Conservation (phyloP, 2,888 invertebrate genomes). For the Ochropleura leucogaster region DNA sequence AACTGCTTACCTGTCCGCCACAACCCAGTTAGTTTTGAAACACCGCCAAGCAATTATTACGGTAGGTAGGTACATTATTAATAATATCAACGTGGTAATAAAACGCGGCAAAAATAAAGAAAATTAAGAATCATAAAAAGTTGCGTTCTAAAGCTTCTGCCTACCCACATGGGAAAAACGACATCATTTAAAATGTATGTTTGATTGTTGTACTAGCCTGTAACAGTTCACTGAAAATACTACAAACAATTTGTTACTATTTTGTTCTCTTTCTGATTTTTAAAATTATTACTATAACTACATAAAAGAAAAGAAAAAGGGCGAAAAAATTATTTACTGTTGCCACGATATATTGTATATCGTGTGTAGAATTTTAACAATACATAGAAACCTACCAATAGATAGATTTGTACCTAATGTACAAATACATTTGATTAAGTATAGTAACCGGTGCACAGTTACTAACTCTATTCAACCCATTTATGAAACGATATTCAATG, state of each 20-base stretch:
- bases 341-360: not conserved
- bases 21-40: too few species aligned
- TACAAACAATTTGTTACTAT: not conserved
- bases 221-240: not conserved
- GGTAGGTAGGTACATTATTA: not conserved
- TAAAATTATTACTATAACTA: not conserved
- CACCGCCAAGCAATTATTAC: not conserved
- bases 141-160: not conserved
- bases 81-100: not conserved
- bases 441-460: not conserved
- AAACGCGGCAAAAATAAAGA: not conserved
- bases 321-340: not conserved
- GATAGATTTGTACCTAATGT: not conserved
- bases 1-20: too few species aligned
- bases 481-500: conserved; percentile 19
- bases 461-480: conserved; percentile 22
- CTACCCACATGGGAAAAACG: not conserved
- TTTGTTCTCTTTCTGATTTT: not conserved
- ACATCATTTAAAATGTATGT: not conserved
- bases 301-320: not conserved
- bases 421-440: not conserved
- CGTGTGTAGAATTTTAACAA: not conserved
- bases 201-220: not conserved
- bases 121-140: not conserved
- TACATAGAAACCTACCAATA: not conserved